A percentile compares a stretch with the other conserved stretches of the same genome.
Conservation (phyloP, 2,888 invertebrate genomes). For the Caenorhabditis afra region DNA sequence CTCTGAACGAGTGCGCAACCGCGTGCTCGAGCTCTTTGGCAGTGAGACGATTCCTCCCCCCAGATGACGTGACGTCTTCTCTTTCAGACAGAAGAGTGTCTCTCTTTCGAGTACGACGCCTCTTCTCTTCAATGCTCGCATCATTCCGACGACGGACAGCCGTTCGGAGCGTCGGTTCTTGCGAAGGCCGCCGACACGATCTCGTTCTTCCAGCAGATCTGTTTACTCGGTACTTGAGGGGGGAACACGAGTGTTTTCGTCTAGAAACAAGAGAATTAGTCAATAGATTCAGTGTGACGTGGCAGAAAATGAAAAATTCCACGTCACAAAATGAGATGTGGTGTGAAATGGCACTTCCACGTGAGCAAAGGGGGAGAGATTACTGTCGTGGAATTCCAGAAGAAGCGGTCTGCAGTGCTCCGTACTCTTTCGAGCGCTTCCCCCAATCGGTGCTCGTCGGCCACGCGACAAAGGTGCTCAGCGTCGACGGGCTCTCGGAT, state of each 20-base stretch:
- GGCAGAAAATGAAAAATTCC: neutral
- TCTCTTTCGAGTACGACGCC: slow-evolving; percentile 78
- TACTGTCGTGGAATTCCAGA: no score
- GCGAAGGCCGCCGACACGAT: slow-evolving; percentile 63
- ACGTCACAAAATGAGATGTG: no score
- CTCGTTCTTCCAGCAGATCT: slow-evolving; percentile 79
- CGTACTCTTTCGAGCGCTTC: slow-evolving; percentile 77
- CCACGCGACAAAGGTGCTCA: slow-evolving; percentile 72
- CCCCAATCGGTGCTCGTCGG: slow-evolving; percentile 78
- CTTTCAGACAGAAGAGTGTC: slow-evolving; percentile 66
- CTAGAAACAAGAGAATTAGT: neutral
- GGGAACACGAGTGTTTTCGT: no score
- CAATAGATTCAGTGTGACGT: neutral
- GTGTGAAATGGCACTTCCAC: no score
- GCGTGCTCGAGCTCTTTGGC: slow-evolving; percentile 65
- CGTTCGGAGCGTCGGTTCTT: slow-evolving; percentile 74
- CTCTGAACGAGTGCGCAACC: slow-evolving; percentile 75
- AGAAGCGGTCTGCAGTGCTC: slow-evolving; percentile 68
- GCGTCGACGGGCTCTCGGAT: slow-evolving; percentile 71
- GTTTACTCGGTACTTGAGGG: slow-evolving; percentile 71
- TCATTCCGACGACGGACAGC: slow-evolving; percentile 73
- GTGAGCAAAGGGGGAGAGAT: no score
- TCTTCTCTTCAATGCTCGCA: slow-evolving; percentile 73
- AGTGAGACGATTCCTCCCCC: slow-evolving; percentile 3
- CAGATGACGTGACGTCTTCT: neutral